Base-by-base conservation (phyloP, 2,113 vertebrate species). In the Notothenia coriiceps region DNA sequence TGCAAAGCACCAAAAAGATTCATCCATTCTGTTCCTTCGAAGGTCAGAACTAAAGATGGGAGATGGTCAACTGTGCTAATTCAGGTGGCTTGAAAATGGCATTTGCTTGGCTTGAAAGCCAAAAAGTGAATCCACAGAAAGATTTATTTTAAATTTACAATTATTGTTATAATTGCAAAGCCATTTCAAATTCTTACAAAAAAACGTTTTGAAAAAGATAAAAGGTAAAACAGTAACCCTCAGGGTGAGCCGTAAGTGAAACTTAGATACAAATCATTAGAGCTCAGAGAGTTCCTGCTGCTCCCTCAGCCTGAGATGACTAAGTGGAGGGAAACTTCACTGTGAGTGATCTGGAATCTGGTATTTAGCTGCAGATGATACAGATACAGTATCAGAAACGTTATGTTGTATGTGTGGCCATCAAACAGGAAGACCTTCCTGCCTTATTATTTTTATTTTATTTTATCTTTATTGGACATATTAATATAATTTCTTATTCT, bases 241-340 rank as follows among this genome's bases (percentile, higher is more conserved):
- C 14, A 5, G 51, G 35, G 9, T 67, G 44, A 18, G 65, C 44
- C 22, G 44, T 62, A 9, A 62, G 51, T 17, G 13, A 6, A 1
- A 61, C 51, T 14, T 62, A 12, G 25, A 75, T 54, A 55, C 18
- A 54, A 6, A 8, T 49, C 61, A 11, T n/a, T 65, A 54, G 7
- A 52, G 43, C 40, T 15, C 20, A 10, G 46, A 59, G 46, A 25
- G 8, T 46, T 76, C 10, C 65, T 15, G 44, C 44, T 22, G 0
- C 35, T 55, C 33, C 68, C 13, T 5, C 6, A 0, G 12, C n/a
- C 11, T 59, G 44, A 52, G 59, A 69, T 0, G 7, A 59, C 62
- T 67, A 64, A 4, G 72, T 52, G 71, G 61, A 61, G 71, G n/a
- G 40, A 83, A 70, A 64, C 46, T 29, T 18, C 33, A 22, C 61